A percentile compares a stretch with the other conserved stretches of the same genome.
Evolutionary conservation across 35 echinoderm and acorn worm species (phyloP).

Genomic region (Holothuria glaberrima): DNA sequence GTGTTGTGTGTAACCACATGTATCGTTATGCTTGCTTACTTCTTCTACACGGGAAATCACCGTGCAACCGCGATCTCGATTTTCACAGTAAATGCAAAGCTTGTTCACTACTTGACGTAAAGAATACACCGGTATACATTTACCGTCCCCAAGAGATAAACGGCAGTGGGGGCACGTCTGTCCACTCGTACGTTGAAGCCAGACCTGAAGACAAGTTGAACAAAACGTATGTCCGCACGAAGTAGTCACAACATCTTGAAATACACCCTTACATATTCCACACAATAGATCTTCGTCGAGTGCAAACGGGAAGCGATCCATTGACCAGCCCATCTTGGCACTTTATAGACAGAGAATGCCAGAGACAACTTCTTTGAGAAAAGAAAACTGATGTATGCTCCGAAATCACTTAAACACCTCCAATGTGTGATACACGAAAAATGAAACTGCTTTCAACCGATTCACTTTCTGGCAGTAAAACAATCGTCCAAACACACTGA

Average conservation of each 20-base stretch:
- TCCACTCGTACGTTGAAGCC: constrained; percentile 79
- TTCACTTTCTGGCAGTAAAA: neutral
- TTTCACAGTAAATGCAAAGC: constrained; percentile 74
- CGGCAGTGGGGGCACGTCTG: constrained; percentile 90
- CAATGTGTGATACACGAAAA: neutral
- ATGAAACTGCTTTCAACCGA: neutral
- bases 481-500: too few species aligned
- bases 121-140: constrained; percentile 87
- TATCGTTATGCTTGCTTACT: constrained; percentile 53
- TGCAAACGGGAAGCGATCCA: constrained; percentile 75
- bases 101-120: constrained; percentile 84
- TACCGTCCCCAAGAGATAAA: constrained; percentile 45
- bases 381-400: neutral
- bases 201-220: constrained; percentile 76
- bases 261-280: constrained; percentile 86
- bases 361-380: neutral
- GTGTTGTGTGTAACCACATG: constrained; percentile 75
- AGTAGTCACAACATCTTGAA: constrained; percentile 79
- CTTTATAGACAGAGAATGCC: neutral
- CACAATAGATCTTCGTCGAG: constrained; percentile 85
- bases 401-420: neutral
- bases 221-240: constrained; percentile 93
- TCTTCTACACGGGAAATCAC: constrained; percentile 73
- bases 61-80: constrained; percentile 74
- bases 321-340: constrained; percentile 74